Evolutionary conservation across 2,797 vertebrate species (phyloP), one percentile per base, ranked within the genome.

Genomic region (Lateolabrax maculatus): DNA sequence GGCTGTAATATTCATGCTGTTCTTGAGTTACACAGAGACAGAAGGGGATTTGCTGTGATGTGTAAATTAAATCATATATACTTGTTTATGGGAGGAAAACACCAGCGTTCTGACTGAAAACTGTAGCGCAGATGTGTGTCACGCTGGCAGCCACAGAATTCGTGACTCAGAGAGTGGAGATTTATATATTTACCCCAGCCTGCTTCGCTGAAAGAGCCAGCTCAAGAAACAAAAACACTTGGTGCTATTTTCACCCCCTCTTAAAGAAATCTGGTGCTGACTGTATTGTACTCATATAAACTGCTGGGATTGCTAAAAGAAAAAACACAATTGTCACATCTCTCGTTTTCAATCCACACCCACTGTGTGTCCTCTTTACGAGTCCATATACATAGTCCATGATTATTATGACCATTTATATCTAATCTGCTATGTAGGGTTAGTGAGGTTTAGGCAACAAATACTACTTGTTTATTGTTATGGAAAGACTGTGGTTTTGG

Each of bases 41-140:
- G 3, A 66, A 0, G 48, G 34, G 27, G 0, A 58, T 72, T 70
- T 34, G 37, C 43, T 65, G 2, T 36, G 39, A 76, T 58, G 41
- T 37, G 39, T 39, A 60, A 75, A 64, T 72, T 6, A 70, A 64
- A 52, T 69, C 3, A 29, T 1, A 25, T 6, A 27, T 68, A 0
- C 43, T n/a, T 69, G 36, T 71, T 52, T 66, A 52, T 16, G 27
- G 19, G 25, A n/a, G 21, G 19, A 44, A 75, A 57, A 66, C 16
- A 4, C 27, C 36, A 46, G 68, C 9, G 9, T 37, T 67, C 25
- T 55, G 16, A 74, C 41, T 71, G 53, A 31, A 13, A 52, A 5
- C 44, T 0, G 11, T 16, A 4, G 39, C 19, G 18, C 43, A 58
- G 29, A 61, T 29, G 0, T 43, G 7, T 46, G 51, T 67, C 34